Evolutionary conservation across 1,140 invertebrate genomes (phyloP), one percentile per base, ranked within the genome.

Genomic region (Psix sp.): DNA sequence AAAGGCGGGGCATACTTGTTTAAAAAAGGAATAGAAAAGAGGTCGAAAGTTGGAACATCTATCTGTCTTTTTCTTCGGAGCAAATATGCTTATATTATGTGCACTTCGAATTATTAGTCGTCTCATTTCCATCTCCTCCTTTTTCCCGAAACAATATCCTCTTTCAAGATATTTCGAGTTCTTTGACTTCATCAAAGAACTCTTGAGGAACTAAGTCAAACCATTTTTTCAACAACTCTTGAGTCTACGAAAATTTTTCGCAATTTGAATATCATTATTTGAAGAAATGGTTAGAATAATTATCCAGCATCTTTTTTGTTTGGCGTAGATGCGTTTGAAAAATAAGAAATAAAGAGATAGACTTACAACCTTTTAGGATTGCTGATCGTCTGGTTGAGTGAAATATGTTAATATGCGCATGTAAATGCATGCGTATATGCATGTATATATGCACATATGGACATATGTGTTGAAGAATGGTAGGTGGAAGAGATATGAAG

Each of bases 1-100:
- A 70, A 63, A 75, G 65, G 65, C 73, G 66, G 54, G 62, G 66
- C 59, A 49, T 56, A 52, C 49, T 42, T 57, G 43, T 67, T 74
- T 54, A 45, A 75, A 65, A 75, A 70, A 75, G 45, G 60, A 73
- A 73, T 66, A 73, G 70, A 73, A 73, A 73, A 73, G 60, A 73
- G 60, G 54, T 59, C 57, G 51, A 71, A 52, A 57, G 67, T 70
- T 51, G 36, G 31, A 14, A 54, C 49, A 39, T 49, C 36, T 16
- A 26, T 11, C 40, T 35, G 17, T 60, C 39, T 62, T 43, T 62
- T 17, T 71, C 26, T n/a, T 5, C 9, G 7, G 17, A n/a, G 40
- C 48, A 45, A 43, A 63, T 56, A 31, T 43, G 49, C 51, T 57
- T 33, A 38, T 54, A 48, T 33, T 40, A 46, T 35, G 26, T 36